Percentiles rank a stretch among this genome's conserved stretches.
Evolutionary conservation across 53 echinoderm and acorn worm genomes (phyloP).

Genomic region (Patiria pectinifera): DNA sequence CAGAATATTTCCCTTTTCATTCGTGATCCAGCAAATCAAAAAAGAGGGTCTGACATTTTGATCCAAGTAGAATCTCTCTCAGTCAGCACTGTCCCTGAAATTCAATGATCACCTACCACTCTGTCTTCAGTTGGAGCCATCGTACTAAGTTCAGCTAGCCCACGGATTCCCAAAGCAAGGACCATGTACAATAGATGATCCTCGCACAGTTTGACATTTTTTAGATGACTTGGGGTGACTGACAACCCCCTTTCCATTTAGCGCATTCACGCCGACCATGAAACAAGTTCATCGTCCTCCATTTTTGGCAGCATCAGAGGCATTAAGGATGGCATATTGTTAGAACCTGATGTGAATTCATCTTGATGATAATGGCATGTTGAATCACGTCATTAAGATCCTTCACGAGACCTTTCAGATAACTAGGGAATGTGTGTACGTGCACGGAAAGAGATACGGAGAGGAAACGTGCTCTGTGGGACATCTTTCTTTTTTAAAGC

Average conservation of each 20-base stretch:
- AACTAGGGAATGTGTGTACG: not conserved
- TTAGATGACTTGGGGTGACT: not conserved
- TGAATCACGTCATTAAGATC: not conserved
- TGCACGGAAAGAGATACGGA: not conserved
- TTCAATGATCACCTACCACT: not conserved
- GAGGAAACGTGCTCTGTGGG: not conserved
- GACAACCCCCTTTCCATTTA: not conserved
- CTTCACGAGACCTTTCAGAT: not conserved
- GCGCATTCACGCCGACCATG: not conserved
- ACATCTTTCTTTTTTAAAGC: not conserved
- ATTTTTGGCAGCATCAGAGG: not conserved
- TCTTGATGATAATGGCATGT: not conserved
- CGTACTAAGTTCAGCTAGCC: not conserved
- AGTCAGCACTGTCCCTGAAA: not conserved
- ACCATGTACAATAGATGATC: not conserved
- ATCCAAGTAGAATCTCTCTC: no score
- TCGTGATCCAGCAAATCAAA: no score
- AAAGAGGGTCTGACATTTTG: no score
- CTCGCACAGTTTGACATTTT: not conserved
- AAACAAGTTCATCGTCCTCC: slow-evolving; percentile 3
- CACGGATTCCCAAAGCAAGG: not conserved
- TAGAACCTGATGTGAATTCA: not conserved
- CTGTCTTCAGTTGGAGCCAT: not conserved
- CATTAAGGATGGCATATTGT: not conserved
- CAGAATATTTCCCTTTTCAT: no score